phyloP scores from a whole-genome alignment of 2,797 vertebrate genomes.

The Benthosema pterotum region DNA sequence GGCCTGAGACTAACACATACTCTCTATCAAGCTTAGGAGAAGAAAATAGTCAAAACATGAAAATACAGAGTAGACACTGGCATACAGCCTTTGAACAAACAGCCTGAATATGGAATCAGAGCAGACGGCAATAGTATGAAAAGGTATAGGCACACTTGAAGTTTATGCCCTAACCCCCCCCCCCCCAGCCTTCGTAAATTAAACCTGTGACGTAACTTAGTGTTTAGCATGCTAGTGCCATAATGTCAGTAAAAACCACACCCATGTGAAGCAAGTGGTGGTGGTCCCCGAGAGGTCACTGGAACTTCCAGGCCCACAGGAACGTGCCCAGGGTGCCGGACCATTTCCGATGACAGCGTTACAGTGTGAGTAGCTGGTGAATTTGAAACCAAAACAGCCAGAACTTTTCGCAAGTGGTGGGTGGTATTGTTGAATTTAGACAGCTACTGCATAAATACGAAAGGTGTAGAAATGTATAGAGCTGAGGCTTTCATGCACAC shows the following conservation, averaged over 20 bases:
- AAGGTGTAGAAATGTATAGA: too few species aligned
- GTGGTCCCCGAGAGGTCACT: too few species aligned
- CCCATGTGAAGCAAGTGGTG: too few species aligned
- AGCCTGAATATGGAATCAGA: constrained; percentile 19
- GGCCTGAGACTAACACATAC: constrained; percentile 53
- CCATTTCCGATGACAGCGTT: too few species aligned
- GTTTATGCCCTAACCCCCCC: too few species aligned
- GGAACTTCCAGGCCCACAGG: too few species aligned
- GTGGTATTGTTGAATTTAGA: background rate
- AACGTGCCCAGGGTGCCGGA: too few species aligned
- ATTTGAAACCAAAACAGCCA: constrained; percentile 1
- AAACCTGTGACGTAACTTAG: too few species aligned
- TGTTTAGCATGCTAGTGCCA: too few species aligned
- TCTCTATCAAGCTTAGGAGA: constrained; percentile 20
- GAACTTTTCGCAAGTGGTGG: background rate
- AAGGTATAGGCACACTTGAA: background rate
- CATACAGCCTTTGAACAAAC: constrained; percentile 11
- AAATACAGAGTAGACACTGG: background rate
- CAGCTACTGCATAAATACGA: background rate
- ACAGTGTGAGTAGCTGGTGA: background rate
- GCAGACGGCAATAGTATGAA: constrained; percentile 15
- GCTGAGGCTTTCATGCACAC: constrained; percentile 17
- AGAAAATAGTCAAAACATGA: constrained; percentile 33
- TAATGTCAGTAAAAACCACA: too few species aligned
- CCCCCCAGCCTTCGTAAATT: too few species aligned